Percentiles rank a stretch among this genome's conserved stretches.
Conservation (phyloP, 2,888 invertebrate species). For the Diplazon laetatorius region DNA sequence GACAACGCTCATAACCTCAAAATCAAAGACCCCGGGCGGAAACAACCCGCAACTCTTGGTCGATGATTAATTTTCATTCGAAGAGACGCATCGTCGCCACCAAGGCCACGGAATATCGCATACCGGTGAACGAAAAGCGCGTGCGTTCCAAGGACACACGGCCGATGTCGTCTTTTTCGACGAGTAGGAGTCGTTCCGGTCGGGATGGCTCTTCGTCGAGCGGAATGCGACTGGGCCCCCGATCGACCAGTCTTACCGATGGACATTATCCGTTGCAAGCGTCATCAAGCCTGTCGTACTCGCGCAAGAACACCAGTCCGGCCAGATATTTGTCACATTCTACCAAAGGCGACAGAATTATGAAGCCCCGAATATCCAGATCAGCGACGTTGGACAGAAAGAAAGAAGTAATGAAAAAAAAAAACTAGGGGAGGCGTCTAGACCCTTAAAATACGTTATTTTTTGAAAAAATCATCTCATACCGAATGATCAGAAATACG, state of each 20-base stretch:
- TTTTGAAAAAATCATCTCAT: too few species aligned
- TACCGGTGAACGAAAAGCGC: constrained; percentile 51
- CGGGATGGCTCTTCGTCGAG: constrained; percentile 62
- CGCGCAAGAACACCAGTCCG: constrained; percentile 49
- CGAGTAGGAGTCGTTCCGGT: constrained; percentile 64
- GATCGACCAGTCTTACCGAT: constrained; percentile 72
- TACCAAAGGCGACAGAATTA: constrained; percentile 16
- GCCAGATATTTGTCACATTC: constrained; percentile 45
- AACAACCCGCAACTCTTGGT: background rate
- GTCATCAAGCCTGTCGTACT: constrained; percentile 57
- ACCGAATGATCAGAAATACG: too few species aligned
- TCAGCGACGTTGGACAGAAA: constrained; percentile 67
- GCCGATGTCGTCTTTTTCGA: constrained; percentile 48
- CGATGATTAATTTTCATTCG: constrained; percentile 16
- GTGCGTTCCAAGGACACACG: constrained; percentile 48
- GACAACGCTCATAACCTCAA: too few species aligned
- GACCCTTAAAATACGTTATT: too few species aligned
- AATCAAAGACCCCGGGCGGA: too few species aligned
- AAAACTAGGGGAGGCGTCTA: too few species aligned
- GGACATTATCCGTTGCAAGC: constrained; percentile 62
- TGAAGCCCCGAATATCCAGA: constrained; percentile 65
- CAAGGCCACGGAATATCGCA: constrained; percentile 67
- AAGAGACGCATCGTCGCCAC: constrained; percentile 67
- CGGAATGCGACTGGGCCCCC: constrained; percentile 67
- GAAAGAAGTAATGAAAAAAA: constrained; percentile 60